Conservation (phyloP, 2,888 invertebrate species). For the Stomorhina lunata region DNA sequence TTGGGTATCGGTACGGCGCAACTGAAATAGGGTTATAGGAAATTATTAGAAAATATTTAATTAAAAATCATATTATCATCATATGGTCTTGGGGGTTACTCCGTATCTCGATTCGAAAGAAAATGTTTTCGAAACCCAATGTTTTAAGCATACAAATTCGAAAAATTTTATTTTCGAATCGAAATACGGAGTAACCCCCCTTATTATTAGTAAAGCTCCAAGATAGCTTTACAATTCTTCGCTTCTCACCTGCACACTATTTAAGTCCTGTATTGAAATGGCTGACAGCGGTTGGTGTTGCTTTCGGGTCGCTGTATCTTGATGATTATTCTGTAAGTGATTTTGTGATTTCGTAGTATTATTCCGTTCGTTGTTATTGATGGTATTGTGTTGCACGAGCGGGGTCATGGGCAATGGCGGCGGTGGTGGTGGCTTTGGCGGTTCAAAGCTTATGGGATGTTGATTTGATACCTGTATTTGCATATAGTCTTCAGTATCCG, state of each 20-base stretch:
- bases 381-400: slow-evolving; percentile 61
- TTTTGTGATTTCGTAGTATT: slow-evolving; percentile 70
- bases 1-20: slow-evolving; percentile 86
- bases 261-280: slow-evolving; percentile 92
- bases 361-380: slow-evolving; percentile 69
- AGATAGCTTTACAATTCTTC: too few relatives aligned
- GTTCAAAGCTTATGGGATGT: slow-evolving; percentile 74
- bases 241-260: slow-evolving; percentile 86
- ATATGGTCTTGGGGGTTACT: too few relatives aligned
- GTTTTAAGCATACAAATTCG: too few relatives aligned
- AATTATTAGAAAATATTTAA: too few relatives aligned
- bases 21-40: slow-evolving; percentile 75
- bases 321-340: slow-evolving; percentile 72
- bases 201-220: too few relatives aligned
- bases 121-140: too few relatives aligned
- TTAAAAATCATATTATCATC: background rate
- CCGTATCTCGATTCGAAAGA: too few relatives aligned
- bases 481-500: slow-evolving; percentile 81
- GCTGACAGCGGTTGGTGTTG: slow-evolving; percentile 89
- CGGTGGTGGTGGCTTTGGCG: slow-evolving; percentile 79
- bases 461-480: slow-evolving; percentile 82
- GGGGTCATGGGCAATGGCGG: slow-evolving; percentile 82
- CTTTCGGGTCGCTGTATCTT: slow-evolving; percentile 81
- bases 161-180: too few relatives aligned
- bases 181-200: too few relatives aligned